A percentile compares a stretch with the other conserved stretches of the same genome.
These are phyloP conservation scores for Poecilobothrus nobilitatus DNA, from an alignment of 2,888 invertebrate genomes.

Conservation along the genomic window DNA sequence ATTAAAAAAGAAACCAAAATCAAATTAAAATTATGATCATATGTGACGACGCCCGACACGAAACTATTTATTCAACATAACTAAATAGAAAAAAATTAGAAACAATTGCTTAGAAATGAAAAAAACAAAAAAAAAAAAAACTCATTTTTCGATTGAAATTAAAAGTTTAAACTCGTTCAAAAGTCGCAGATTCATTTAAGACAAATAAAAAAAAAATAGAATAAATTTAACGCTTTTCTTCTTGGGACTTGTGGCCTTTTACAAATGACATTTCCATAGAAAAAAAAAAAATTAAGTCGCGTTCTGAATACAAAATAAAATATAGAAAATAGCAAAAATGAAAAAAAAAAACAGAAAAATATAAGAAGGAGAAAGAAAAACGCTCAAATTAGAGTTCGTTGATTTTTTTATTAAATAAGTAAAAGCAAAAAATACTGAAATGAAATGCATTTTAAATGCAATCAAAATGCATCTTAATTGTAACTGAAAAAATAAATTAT, in stretches of 20 bases:
- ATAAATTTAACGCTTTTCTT: not conserved
- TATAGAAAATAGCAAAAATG: not conserved
- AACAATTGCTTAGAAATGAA: not conserved
- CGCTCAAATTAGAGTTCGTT: not conserved
- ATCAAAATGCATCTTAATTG: constrained; percentile 1
- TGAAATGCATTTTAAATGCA: not conserved
- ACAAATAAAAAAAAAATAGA: not conserved
- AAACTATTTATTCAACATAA: not conserved
- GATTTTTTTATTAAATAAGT: not conserved
- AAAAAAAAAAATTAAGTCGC: not conserved
- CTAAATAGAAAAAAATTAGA: not conserved
- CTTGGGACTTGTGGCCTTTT: no score
- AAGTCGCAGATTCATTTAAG: not conserved
- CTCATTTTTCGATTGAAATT: not conserved
- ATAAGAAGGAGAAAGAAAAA: not conserved
- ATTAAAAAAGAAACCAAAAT: not conserved
- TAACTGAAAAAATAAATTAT: not conserved
- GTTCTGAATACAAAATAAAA: not conserved
- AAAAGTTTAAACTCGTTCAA: not conserved
- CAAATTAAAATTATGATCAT: not conserved
- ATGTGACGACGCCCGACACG: not conserved
- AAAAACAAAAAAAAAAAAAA: not conserved
- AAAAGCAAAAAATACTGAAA: no score
- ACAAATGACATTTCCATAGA: not conserved
- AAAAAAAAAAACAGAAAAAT: not conserved